Base-by-base conservation (phyloP, 2,888 invertebrate genomes). In the Sesamia inferens region DNA sequence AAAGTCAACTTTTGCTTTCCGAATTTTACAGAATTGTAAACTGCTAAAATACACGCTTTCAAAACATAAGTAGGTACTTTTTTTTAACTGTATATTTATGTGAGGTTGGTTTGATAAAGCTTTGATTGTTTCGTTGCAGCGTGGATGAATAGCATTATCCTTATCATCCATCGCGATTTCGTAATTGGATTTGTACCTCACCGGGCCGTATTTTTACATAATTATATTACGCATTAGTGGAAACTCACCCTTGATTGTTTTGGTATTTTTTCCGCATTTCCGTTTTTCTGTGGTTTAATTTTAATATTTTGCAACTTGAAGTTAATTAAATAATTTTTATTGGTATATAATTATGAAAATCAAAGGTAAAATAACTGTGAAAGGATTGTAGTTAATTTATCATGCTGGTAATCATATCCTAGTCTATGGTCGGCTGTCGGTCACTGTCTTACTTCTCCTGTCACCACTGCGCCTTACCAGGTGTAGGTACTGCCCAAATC, bases 181-280 rank as follows among this genome's bases (percentile, higher is more conserved):
- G 61, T 86, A 86, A 86, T 87, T 86, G 87, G 87, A 83, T 87
- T 75, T 81, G 78, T 42, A 59, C 58, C 67, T 68, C 71, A 48
- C 14, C 42, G 68, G 69, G 51, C 11, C 47, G 69, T 19, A 64
- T 77, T 74, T 80, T 74, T 61, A 85, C 84, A 83, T 87, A 83
- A 76, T 31, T 31, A 31, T 31, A 77, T 77, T 81, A 74, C 78
- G 78, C 84, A 74, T 87, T 85, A 85, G 78, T 78, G 39, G 71
- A 71, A 66, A 76, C 71, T 76, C 77, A 68, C 78, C 69, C 61
- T 57, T 79, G 85, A 85, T 79, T 81, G 81, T 77, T 74, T 59
- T 11, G n/a, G 22, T 68, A 54, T 54, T 58, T 68, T 51, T 62
- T 55, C 7, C 31, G 31, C 19, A 31, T 31, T 57, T 66, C 7